Percentiles rank a stretch among this genome's conserved stretches.
phyloP scores from a whole-genome alignment of 2,888 invertebrate genomes.

The Loripinus fragilis region DNA sequence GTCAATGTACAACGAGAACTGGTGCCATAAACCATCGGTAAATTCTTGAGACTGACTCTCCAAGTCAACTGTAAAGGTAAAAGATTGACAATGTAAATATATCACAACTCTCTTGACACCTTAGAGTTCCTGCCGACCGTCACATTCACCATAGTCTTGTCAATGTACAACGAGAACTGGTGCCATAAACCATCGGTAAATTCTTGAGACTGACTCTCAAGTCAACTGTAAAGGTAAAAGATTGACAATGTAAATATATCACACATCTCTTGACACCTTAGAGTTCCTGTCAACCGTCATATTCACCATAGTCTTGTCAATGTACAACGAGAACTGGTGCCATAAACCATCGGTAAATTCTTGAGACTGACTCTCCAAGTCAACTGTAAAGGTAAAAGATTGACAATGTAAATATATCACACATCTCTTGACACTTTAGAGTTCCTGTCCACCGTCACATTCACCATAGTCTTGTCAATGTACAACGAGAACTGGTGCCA shows the following conservation, averaged over 20 bases:
- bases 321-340: slow-evolving; percentile 90
- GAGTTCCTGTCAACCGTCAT: slow-evolving; percentile 93
- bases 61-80: slow-evolving; percentile 65
- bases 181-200: slow-evolving; percentile 98
- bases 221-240: slow-evolving; percentile 63
- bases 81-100: no score
- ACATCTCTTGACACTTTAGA: slow-evolving; percentile 97
- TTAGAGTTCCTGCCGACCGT: slow-evolving; percentile 94
- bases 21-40: slow-evolving; percentile 98
- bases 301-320: slow-evolving; percentile 88
- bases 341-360: slow-evolving; percentile 94
- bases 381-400: no score
- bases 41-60: slow-evolving; percentile 73
- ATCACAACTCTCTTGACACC: no score
- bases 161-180: slow-evolving; percentile 88
- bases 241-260: no score
- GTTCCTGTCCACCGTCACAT: slow-evolving; percentile 92
- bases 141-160: slow-evolving; percentile 89
- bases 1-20: slow-evolving; percentile 88
- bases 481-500: slow-evolving; percentile 93
- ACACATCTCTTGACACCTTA: no score
- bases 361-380: slow-evolving; percentile 69
- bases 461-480: slow-evolving; percentile 88
- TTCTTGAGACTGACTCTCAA: slow-evolving; percentile 67
- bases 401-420: no score